Evolutionary conservation across 23 tunicate genomes (phyloP).

Genomic region (Oikopleura dioica): DNA sequence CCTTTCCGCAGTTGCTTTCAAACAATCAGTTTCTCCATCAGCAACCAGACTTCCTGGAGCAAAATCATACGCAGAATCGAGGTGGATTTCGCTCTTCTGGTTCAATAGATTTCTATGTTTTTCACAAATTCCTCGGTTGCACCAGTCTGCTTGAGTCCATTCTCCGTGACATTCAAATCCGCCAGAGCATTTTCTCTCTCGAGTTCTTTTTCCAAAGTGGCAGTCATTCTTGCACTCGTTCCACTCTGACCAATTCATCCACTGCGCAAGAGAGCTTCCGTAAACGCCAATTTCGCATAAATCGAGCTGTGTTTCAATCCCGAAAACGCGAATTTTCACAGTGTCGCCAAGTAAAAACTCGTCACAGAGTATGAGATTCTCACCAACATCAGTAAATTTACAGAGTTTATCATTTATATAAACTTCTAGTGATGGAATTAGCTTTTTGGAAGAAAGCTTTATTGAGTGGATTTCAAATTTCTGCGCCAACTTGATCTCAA

Average conservation of each 20-base stretch:
- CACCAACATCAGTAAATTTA: background rate
- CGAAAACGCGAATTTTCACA: background rate
- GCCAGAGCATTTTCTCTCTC: background rate
- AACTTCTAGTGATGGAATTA: background rate
- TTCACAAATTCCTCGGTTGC: background rate
- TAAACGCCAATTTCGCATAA: background rate
- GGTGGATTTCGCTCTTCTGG: background rate
- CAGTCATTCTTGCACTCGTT: slow-evolving; percentile 4
- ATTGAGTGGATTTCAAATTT: background rate
- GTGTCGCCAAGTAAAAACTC: background rate
- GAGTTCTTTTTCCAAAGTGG: background rate
- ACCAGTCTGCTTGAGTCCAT: background rate
- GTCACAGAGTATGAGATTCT: background rate
- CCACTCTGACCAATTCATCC: background rate
- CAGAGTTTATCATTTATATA: background rate
- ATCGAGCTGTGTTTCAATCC: background rate
- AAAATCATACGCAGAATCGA: slow-evolving; percentile 4
- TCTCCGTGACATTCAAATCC: background rate
- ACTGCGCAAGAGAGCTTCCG: background rate
- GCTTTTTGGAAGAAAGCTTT: background rate
- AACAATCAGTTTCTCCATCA: background rate
- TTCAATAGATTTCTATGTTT: background rate
- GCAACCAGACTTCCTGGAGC: background rate
- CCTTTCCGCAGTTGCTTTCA: background rate
- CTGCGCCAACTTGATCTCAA: background rate